phyloP scores from a whole-genome alignment of 2,113 vertebrate species.

The Eidolon helvum region DNA sequence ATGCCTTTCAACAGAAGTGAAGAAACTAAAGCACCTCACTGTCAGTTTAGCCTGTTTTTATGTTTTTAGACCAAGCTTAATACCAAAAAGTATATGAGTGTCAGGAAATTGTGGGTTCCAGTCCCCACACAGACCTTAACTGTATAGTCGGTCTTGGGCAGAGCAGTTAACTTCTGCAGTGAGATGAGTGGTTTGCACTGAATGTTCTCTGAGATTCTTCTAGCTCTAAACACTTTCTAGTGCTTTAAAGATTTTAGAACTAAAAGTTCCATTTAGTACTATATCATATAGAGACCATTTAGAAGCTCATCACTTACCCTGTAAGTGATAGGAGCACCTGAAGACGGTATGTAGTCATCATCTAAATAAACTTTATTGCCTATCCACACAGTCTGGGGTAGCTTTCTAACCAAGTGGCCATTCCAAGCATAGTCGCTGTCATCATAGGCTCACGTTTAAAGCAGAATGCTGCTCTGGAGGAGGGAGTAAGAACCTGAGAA shows the following conservation, averaged over 20 bases:
- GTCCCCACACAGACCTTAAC: neutral
- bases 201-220: neutral
- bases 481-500: neutral
- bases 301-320: neutral
- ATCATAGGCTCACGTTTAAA: neutral
- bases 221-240: neutral
- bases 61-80: neutral
- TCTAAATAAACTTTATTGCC: neutral
- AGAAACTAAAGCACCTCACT: neutral
- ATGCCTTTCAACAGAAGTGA: conserved; percentile 1
- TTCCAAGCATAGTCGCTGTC: neutral
- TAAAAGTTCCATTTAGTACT: neutral
- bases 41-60: neutral
- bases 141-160: neutral
- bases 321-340: neutral
- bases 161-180: neutral
- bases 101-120: neutral
- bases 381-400: neutral
- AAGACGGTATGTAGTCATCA: neutral
- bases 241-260: neutral
- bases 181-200: neutral
- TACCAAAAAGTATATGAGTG: neutral
- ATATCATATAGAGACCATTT: neutral
- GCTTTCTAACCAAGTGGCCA: neutral
- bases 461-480: neutral